Conservation (phyloP, 2,888 invertebrate species). For the Eupithecia subumbrata region DNA sequence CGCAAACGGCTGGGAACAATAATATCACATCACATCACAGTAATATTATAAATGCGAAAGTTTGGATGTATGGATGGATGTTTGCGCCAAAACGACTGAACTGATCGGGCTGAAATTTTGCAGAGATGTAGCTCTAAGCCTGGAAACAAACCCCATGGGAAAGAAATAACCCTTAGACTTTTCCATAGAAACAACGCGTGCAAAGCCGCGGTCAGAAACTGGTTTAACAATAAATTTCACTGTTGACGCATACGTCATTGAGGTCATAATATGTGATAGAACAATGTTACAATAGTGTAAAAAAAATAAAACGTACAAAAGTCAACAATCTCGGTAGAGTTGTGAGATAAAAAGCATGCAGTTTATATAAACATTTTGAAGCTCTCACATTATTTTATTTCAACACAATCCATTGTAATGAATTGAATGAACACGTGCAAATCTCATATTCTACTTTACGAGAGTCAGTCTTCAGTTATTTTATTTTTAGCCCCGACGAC, state of each 20-base stretch:
- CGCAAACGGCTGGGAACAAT: background rate
- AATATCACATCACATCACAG: too few species aligned
- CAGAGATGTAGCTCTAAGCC: too few species aligned
- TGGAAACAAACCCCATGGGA: too few species aligned
- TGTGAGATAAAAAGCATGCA: constrained; percentile 1
- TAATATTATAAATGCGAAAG: too few species aligned
- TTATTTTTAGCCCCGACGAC: too few species aligned
- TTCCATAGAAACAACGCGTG: too few species aligned
- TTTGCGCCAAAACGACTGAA: too few species aligned
- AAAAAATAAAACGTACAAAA: background rate
- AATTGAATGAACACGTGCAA: constrained; percentile 31
- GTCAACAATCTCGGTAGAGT: background rate
- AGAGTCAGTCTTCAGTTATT: background rate
- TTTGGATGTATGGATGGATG: too few species aligned
- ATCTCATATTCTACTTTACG: constrained; percentile 2
- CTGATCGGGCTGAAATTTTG: too few species aligned
- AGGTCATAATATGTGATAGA: background rate
- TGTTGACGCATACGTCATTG: background rate
- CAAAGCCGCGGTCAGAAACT: too few species aligned
- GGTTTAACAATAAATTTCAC: too few species aligned
- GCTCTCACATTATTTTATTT: constrained; percentile 23
- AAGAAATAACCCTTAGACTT: too few species aligned
- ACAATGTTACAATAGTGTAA: background rate
- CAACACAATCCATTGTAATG: constrained; percentile 29
- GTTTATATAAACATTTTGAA: constrained; percentile 10